Evolutionary conservation across 1,140 invertebrate species (phyloP), one percentile per base, ranked within the genome.

Genomic region (Harpegnathos saltator): DNA sequence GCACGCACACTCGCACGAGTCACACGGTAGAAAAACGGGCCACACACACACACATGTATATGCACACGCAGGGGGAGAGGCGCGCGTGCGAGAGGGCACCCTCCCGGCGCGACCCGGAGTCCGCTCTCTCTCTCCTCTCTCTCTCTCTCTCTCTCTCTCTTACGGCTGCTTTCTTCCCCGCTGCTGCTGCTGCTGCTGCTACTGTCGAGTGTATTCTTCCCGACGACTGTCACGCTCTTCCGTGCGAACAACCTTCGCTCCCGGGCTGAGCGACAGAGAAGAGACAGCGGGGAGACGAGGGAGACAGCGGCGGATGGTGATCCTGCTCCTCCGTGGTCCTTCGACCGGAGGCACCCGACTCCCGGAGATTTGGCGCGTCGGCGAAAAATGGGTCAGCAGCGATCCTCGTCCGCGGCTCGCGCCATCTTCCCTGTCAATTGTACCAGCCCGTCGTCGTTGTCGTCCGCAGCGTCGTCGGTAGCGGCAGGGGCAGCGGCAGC

Each of bases 391-490:
- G 91, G 91, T 92, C 91, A 92, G 89, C 91, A 90, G 86, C 77
- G 84, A 89, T 92, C 89, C 86, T 92, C 90, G 89, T 90, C 89
- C 85, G 87, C 87, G 86, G 74, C 87, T 90, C 84, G 90, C 91
- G 91, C 91, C 91, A 92, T 92, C 91, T 92, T 92, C 85, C 89
- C 87, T 90, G 89, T 91, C 91, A 89, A 90, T 91, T 87, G 89
- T 87, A 85, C 83, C 85, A 81, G 81, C 78, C 86, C 29, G 66
- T 77, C 68, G 80, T 84, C 58, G 68, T 73, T 74, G 68, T 74
- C 71, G 82, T 81, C 61, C 71, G 71, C 63, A 56, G 62, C 69
- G 78, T n/a, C n/a, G n/a, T n/a, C n/a, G n/a, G n/a, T n/a, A n/a
- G n/a, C n/a, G n/a, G n/a, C n/a, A n/a, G n/a, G n/a, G n/a, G n/a